Percentiles rank a stretch among this genome's conserved stretches.
These are phyloP conservation scores for Drosophila sproati DNA, from an alignment of 1,140 invertebrate species.

Conservation along the genomic window DNA sequence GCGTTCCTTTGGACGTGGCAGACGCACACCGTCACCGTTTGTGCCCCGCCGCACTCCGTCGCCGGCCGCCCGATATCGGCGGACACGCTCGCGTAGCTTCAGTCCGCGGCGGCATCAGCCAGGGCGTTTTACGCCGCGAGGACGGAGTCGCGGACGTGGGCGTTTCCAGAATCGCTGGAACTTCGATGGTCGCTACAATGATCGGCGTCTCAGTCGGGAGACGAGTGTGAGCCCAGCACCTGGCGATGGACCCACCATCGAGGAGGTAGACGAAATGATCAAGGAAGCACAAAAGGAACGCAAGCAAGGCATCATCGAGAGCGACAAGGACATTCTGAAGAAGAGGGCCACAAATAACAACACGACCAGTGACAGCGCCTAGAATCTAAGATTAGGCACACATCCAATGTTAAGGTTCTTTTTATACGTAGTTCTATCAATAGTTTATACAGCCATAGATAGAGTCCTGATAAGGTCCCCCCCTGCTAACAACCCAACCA, in stretches of 20 bases:
- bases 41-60: constrained; percentile 54
- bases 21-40: constrained; percentile 59
- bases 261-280: constrained; percentile 86
- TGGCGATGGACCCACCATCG: constrained; percentile 62
- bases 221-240: constrained; percentile 21
- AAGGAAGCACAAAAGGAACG: constrained; percentile 85
- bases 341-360: constrained; percentile 4
- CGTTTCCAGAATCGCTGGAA: constrained; percentile 51
- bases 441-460: constrained; percentile 32
- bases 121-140: constrained; percentile 29
- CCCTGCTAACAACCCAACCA: constrained; percentile 18
- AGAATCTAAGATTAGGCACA: constrained; percentile 2
- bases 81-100: constrained; percentile 59
- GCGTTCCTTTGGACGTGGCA: constrained; percentile 51
- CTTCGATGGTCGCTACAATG: constrained; percentile 14
- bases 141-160: constrained; percentile 43
- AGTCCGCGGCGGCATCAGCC: constrained; percentile 46
- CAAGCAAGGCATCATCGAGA: constrained; percentile 85
- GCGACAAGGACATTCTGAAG: constrained; percentile 84
- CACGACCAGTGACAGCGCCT: constrained; percentile 25
- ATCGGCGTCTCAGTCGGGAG: constrained; percentile 40
- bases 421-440: constrained; percentile 39
- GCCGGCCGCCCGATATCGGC: constrained; percentile 41
- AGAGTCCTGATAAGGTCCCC: constrained; percentile 21
- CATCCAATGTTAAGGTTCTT: constrained; percentile 50